Evolutionary conservation across 1,140 invertebrate species (phyloP), one percentile per base, ranked within the genome.

Genomic region (Drosophila melanica): DNA sequence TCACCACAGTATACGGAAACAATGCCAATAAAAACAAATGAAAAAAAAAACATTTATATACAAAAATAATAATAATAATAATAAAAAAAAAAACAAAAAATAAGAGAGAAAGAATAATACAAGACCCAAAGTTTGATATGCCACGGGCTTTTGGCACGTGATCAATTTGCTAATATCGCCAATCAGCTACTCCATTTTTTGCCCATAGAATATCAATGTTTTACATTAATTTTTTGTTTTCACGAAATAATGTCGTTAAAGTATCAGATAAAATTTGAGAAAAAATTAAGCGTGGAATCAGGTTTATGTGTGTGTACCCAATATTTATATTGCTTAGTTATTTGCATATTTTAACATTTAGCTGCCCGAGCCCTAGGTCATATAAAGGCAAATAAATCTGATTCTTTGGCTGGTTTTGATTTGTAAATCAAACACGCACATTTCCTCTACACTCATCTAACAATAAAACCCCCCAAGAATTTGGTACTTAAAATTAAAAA

Each of bases 1-100:
- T 6, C 27, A 6, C 5, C 27, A 27, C 27, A 7, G 65, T 64
- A 86, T 78, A 75, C 84, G 79, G 75, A 86, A 81, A 86, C 80
- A 59, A 60, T 60, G 42, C 63, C 58, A 85, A 79, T 77, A 85
- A 80, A 80, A 79, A 35, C 20, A 23, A 23, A 23, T 23, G 18
- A 33, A 20, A 47, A 35, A 65, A 58, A 51, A 50, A n/a, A 23
- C 16, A 35, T 23, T 23, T 23, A 23, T 23, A 23, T 23, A 23
- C 20, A 4, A 23, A 23, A 23, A 23, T 23, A 23, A 23, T 23
- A 23, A 23, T 23, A 18, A 50, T 27, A 50, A 27, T 1, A 4
- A 35, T 14, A 51, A 10, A 23, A n/a, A 41, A 57, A 48, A 48
- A 14, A 51, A 3, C 51, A 1, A 62, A 53, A 65, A 54, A 27